Percentiles rank a stretch among this genome's conserved stretches.
Conservation (phyloP, 2,888 invertebrate genomes). For the Himalopsyche anomala region DNA sequence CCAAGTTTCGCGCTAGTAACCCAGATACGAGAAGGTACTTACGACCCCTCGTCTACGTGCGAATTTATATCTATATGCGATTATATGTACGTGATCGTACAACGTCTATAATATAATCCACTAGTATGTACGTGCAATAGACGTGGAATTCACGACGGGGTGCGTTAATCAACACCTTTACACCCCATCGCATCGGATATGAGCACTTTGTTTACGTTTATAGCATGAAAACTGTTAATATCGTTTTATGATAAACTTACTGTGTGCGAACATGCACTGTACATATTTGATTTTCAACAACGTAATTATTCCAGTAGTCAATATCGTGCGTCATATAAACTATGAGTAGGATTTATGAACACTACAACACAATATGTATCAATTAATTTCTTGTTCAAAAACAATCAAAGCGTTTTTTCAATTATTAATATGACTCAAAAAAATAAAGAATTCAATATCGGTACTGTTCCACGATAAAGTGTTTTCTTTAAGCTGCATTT, state of each 20-base stretch:
- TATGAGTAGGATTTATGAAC: no score
- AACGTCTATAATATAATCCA: slow-evolving; percentile 7
- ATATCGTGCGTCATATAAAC: no score
- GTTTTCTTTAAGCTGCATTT: no score
- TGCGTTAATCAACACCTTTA: slow-evolving; percentile 10
- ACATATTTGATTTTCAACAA: no score
- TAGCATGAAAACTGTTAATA: background rate
- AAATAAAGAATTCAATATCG: no score
- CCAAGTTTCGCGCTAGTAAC: slow-evolving; percentile 27
- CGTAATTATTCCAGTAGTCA: no score
- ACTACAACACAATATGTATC: no score
- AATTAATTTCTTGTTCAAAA: no score
- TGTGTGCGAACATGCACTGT: no score
- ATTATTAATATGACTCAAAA: no score
- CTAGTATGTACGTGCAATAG: slow-evolving; percentile 1
- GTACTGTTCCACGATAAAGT: no score
- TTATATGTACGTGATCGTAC: slow-evolving; percentile 9
- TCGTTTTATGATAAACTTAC: background rate
- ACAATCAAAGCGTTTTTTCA: no score
- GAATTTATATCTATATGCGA: slow-evolving; percentile 7
- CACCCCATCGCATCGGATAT: slow-evolving; percentile 19
- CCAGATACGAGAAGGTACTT: background rate
- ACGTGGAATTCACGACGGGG: background rate
- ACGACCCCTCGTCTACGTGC: slow-evolving; percentile 18
- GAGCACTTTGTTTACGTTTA: slow-evolving; percentile 30